phyloP scores from a whole-genome alignment of 2,113 vertebrate species.

The Thalassarche chlororhynchos region DNA sequence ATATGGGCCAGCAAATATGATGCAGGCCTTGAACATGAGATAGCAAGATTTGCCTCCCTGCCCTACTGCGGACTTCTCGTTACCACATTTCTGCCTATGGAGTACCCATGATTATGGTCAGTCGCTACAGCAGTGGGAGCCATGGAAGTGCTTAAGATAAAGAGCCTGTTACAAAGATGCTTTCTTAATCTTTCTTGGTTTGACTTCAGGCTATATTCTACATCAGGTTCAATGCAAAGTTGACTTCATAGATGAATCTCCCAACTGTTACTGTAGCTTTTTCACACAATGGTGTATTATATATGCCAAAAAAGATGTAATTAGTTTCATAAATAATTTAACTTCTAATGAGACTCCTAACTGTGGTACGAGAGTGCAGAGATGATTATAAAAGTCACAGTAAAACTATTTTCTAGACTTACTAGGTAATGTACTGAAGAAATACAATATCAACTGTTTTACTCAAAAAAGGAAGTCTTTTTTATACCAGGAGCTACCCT shows the following conservation, averaged over 20 bases:
- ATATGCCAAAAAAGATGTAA: not conserved
- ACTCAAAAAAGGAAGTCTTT: not conserved
- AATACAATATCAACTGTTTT: not conserved
- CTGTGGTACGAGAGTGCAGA: not conserved
- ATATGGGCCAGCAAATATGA: not conserved
- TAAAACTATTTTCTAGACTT: not conserved
- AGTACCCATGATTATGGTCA: fast-evolving
- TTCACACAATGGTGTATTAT: not conserved
- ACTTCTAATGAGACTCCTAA: not conserved
- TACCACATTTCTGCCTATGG: not conserved
- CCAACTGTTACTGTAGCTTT: not conserved
- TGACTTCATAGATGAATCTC: not conserved
- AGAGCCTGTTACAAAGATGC: not conserved
- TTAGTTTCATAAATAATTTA: not conserved
- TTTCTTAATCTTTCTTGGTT: not conserved
- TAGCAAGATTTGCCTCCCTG: not conserved
- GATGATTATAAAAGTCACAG: not conserved
- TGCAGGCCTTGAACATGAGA: not conserved
- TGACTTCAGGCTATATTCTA: not conserved
- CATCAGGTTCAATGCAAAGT: not conserved
- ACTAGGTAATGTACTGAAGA: not conserved
- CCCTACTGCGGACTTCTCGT: not conserved
- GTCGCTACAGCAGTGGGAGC: not conserved
- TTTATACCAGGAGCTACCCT: not conserved
- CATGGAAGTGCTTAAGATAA: not conserved